Evolutionary conservation across 1,140 invertebrate species (phyloP), one percentile per base, ranked within the genome.

Genomic region (Hesperophylax magnus): DNA sequence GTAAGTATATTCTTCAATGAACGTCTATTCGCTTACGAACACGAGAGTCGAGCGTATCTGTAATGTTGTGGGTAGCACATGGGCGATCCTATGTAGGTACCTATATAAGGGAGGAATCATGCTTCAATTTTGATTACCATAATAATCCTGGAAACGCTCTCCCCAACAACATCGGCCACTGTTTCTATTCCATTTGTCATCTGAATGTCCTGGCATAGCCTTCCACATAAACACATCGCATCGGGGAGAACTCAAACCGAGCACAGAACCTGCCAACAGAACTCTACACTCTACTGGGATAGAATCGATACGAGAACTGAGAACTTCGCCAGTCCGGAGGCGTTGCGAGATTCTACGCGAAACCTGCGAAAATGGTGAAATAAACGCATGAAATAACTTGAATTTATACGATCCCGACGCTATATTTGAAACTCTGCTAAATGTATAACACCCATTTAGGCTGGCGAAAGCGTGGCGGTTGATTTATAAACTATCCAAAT

Each of bases 141-240:
- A 47, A 47, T 47, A 61, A 61, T 61, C 58, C 58, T 61, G 58
- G 17, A 61, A 61, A 20, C 24, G 58, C n/a, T 18, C 18, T 47
- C 39, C 39, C 58, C 58, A 20, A 20, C 58, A 20, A 20, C 58
- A 20, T 24, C 18, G 58, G 58, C 3, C 58, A 61, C 58, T 47
- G 39, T 47, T 9, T 27, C 22, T 22, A 22, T 61, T 61, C 56
- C 56, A 11, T 58, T 47, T 47, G 39, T 47, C 39, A 47, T 47
- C 39, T 47, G 39, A 47, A 47, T 47, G 58, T 61, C n/a, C 34
- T 69, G 65, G 11, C 17, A 69, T n/a, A 34, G 39, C 31, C 34
- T 69, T 69, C 34, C 65, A 69, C 65, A 69, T 39, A 39, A 39
- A 69, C 27, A 69, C 65, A 69, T 34, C 27, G 65, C n/a, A 18